Percentiles rank a stretch among this genome's conserved stretches.
phyloP scores from a whole-genome alignment of 2,888 invertebrate genomes.

The Icerya purchasi region DNA sequence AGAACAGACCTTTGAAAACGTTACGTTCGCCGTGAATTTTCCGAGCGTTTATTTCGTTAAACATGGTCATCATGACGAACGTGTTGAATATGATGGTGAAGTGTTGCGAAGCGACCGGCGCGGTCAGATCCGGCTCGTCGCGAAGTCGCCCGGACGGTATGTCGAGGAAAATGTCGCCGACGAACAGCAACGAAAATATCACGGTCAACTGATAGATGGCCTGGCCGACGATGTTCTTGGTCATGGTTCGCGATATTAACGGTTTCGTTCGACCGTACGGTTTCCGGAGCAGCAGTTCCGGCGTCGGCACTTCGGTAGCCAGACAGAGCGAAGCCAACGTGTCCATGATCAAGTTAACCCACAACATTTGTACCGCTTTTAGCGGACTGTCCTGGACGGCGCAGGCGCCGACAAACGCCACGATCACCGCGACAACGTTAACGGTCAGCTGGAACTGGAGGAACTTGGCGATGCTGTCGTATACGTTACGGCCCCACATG shows the following conservation, averaged over 20 bases:
- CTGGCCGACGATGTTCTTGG: constrained; percentile 35
- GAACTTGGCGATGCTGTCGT: constrained; percentile 38
- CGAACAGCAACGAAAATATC: constrained; percentile 32
- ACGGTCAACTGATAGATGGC: constrained; percentile 33
- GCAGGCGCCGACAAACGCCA: constrained; percentile 33
- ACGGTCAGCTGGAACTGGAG: constrained; percentile 38
- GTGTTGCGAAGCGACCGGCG: constrained; percentile 26
- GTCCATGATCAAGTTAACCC: constrained; percentile 39
- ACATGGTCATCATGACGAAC: constrained; percentile 42
- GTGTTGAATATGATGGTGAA: constrained; percentile 44
- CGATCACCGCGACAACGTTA: constrained; percentile 35
- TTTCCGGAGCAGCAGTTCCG: constrained; percentile 30
- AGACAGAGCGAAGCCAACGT: constrained; percentile 35
- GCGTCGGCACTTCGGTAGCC: constrained; percentile 34
- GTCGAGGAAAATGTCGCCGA: constrained; percentile 31
- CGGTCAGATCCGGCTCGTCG: constrained; percentile 10
- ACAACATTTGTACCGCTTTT: constrained; percentile 35
- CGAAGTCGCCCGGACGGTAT: constrained; percentile 29
- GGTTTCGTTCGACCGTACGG: constrained; percentile 32
- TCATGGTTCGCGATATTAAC: constrained; percentile 33
- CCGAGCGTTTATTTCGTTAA: constrained; percentile 42
- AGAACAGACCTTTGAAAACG: constrained; percentile 34
- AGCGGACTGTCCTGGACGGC: constrained; percentile 22
- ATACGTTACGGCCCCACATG: constrained; percentile 41
- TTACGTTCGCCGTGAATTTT: constrained; percentile 43